Base-by-base conservation (phyloP, 1,140 invertebrate genomes). In the Calycopis cecrops region DNA sequence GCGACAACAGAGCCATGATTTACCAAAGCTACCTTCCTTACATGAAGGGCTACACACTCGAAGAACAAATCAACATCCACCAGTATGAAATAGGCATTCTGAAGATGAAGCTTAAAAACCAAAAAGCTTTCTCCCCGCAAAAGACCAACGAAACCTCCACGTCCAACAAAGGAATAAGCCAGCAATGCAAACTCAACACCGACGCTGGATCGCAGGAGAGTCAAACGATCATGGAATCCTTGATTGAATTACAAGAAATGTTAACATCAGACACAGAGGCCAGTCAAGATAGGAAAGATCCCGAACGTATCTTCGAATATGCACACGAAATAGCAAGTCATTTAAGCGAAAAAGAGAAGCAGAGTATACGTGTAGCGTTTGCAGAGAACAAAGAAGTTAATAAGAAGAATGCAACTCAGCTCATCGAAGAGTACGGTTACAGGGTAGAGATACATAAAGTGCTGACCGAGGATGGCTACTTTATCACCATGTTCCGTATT, bases 391-490 rank as follows among this genome's bases (percentile, higher is more conserved):
- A n/a, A n/a, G n/a, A n/a, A n/a, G n/a, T n/a, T n/a, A n/a, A n/a
- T n/a, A n/a, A n/a, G n/a, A n/a, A n/a, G n/a, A n/a, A n/a, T n/a
- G n/a, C n/a, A n/a, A n/a, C n/a, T n/a, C n/a, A n/a, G n/a, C n/a
- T n/a, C n/a, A n/a, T n/a, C n/a, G n/a, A n/a, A n/a, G n/a, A n/a
- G 38, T 71, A 88, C 51, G 88, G 91, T 3, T 93, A 93, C 65
- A 78, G 84, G 4, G 85, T 87, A 4, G 92, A 93, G 73, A 79
- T 85, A 40, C 88, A 91, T 62, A 69, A 70, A 1, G 83, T 92
- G 3, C 80, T 74, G 49, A 92, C 92, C 8, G 88, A 89, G 16
- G 92, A 93, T 69, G 91, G 90, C 2, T 92, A 92, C 70, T 71
- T 90, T 6, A 77, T 92, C 37, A 88, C 82, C 28, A 56, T 92